These are phyloP conservation scores for Apteryx owenii DNA, from an alignment of 2,113 vertebrate species.

Conservation along the genomic window DNA sequence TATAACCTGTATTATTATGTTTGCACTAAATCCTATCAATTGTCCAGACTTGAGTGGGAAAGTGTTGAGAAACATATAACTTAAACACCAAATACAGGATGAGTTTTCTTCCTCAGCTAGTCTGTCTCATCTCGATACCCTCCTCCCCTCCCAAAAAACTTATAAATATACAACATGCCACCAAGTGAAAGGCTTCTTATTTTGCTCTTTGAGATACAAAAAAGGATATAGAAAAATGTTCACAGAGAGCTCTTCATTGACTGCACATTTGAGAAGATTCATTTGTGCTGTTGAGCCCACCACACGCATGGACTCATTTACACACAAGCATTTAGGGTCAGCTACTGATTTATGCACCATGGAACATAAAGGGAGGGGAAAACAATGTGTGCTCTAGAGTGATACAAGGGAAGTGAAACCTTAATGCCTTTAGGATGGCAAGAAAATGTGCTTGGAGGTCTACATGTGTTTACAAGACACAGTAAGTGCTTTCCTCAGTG, in stretches of 20 bases:
- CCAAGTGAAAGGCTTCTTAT: not conserved
- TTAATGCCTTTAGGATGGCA: not conserved
- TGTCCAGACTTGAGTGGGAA: not conserved
- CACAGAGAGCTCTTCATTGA: not conserved
- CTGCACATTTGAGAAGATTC: not conserved
- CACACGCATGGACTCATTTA: not conserved
- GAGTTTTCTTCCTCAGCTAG: not conserved
- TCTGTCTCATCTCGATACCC: not conserved
- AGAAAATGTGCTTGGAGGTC: not conserved
- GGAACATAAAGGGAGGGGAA: not conserved
- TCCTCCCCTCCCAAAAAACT: not conserved
- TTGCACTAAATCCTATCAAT: not conserved
- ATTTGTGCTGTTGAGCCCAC: not conserved
- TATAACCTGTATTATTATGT: not conserved
- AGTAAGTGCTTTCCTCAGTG: not conserved
- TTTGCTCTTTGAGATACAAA: not conserved
- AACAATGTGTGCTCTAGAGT: not conserved
- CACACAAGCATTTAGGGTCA: not conserved
- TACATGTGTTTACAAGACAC: not conserved
- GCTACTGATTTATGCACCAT: not conserved
- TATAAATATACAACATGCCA: not conserved
- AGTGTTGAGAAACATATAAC: not conserved
- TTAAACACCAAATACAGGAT: not conserved
- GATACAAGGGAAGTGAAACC: not conserved
- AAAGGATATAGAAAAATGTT: not conserved